Conservation (phyloP, 2,113 vertebrate species). For the Perca fluviatilis region DNA sequence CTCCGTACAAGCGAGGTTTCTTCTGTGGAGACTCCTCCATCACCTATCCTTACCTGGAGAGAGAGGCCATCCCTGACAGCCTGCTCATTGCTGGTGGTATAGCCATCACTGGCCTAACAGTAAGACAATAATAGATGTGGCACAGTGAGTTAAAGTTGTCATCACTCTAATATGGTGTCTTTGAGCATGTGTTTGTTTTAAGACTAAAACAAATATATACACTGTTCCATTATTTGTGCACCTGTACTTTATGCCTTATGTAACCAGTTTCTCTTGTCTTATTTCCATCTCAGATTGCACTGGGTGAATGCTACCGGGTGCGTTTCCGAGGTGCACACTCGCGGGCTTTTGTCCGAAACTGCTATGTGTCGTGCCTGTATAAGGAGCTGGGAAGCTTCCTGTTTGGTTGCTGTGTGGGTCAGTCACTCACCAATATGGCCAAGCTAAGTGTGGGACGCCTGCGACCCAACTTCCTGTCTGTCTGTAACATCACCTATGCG, state of each 20-base stretch:
- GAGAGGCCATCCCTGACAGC: conserved; percentile 80
- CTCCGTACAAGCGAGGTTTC: conserved; percentile 83
- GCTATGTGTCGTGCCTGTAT: conserved; percentile 83
- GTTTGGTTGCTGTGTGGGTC: conserved; percentile 86
- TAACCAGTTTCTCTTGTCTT: conserved; percentile 6
- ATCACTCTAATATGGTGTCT: background rate
- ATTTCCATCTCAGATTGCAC: conserved; percentile 76
- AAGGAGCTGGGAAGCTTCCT: conserved; percentile 90
- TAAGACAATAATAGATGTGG: conserved; percentile 62
- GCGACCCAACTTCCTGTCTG: conserved; percentile 84
- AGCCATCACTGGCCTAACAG: conserved; percentile 80
- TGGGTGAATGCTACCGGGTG: conserved; percentile 83
- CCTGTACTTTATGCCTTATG: background rate
- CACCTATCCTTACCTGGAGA: conserved; percentile 76
- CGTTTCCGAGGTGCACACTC: conserved; percentile 72
- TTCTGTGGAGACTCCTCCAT: conserved; percentile 87
- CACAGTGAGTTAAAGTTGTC: background rate
- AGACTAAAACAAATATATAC: background rate
- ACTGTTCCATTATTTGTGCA: background rate
- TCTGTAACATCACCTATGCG: conserved; percentile 81
- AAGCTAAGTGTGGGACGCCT: conserved; percentile 86
- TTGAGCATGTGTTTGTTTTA: background rate
- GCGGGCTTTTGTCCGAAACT: conserved; percentile 74
- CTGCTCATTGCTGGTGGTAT: conserved; percentile 84
- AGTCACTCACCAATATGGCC: conserved; percentile 87